phyloP scores from a whole-genome alignment of 2,888 invertebrate genomes.

The Furcula furcula region DNA sequence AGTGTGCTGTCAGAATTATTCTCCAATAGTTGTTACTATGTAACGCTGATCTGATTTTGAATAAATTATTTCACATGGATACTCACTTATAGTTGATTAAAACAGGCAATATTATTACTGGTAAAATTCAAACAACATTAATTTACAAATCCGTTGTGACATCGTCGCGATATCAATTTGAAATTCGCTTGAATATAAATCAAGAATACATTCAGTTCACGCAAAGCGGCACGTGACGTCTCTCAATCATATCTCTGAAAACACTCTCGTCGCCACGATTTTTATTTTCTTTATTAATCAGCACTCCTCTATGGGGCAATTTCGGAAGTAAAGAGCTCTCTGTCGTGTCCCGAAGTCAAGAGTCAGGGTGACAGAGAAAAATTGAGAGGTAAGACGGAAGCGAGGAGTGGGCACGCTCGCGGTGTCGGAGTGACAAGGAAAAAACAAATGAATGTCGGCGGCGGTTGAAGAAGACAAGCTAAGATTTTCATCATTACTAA shows the following conservation, averaged over 20 bases:
- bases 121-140: constrained; percentile 15
- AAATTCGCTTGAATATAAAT: constrained; percentile 35
- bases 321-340: constrained; percentile 60
- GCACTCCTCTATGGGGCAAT: constrained; percentile 59
- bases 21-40: too few relatives aligned
- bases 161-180: constrained; percentile 32
- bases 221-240: constrained; percentile 44
- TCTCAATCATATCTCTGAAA: constrained; percentile 49
- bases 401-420: constrained; percentile 22
- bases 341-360: constrained; percentile 56
- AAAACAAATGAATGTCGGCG: constrained; percentile 52
- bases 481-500: constrained; percentile 29
- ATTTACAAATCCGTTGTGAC: constrained; percentile 19
- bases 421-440: constrained; percentile 44
- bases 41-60: too few relatives aligned
- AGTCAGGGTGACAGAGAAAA: constrained; percentile 60
- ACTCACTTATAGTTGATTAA: too few relatives aligned
- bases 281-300: constrained; percentile 74
- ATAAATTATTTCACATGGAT: too few relatives aligned
- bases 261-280: constrained; percentile 42
- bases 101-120: too few relatives aligned
- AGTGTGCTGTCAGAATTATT: too few relatives aligned
- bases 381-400: constrained; percentile 45
- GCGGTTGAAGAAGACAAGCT: constrained; percentile 27
- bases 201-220: constrained; percentile 29